Base-by-base conservation (phyloP, 2,797 vertebrate genomes). In the Oophaga sylvatica region DNA sequence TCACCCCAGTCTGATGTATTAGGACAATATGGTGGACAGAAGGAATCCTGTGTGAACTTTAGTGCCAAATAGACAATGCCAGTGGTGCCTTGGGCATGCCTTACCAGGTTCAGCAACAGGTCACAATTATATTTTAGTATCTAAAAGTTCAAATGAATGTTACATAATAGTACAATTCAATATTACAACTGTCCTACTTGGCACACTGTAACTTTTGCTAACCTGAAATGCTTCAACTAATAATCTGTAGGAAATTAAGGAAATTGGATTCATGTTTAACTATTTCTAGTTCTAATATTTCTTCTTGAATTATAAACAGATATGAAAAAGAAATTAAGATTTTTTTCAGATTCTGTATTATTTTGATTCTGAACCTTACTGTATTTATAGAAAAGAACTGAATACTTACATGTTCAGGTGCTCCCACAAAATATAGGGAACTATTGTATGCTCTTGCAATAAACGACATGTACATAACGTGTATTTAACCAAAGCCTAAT, bases 71-170 rank as follows among this genome's bases (percentile, higher is more conserved):
- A 65, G 71, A 76, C 85, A 90, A 57, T 80, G 29, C 85, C 53
- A 80, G 63, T 70, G 45, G 20, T 70, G 68, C 63, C 67, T 45
- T 59, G 68, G 85, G 67, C 60, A 71, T 81, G 63, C 77, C 68
- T 59, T 65, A 26, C 12, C n/a, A 85, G n/a, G 83, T 85, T 85
- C 83, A 85, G 35, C 83, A 77, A 85, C 73, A 77, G 83, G 83
- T 76, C 83, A 85, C 53, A 65, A 77, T 85, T 48, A 77, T 48
- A 84, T 48, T 77, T 10, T 31, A 48, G 13, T 2, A 17, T 77
- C 48, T 56, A 63, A n/a, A 26, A 67, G 80, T 48, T 67, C 26
- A 48, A 77, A 77, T 59, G 45, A 29, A 45, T n/a, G n/a, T 76
- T 63, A 75, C 16, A 26, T 84, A 4, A 26, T 77, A n/a, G 26